phyloP scores from a whole-genome alignment of 1,140 invertebrate species.

The Melitaea cinxia region DNA sequence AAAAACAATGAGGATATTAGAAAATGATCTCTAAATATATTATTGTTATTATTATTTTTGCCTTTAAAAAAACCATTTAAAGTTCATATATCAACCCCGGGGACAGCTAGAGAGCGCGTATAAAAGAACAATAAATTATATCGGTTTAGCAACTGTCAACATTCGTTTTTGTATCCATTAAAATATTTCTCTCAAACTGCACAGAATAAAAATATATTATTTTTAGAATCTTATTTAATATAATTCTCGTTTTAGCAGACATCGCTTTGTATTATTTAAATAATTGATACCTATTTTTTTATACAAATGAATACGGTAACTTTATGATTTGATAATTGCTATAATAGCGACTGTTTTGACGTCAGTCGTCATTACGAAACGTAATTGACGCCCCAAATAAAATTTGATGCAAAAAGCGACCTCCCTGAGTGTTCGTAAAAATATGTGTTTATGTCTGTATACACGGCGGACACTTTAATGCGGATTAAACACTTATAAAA shows the following conservation, averaged over 20 bases:
- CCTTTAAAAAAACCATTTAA: not conserved
- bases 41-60: not conserved
- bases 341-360: not conserved
- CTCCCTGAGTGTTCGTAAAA: slow-evolving; percentile 15
- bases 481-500: slow-evolving; percentile 21
- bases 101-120: not conserved
- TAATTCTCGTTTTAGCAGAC: no score
- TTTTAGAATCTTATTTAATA: no score
- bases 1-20: not conserved
- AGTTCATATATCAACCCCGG: not conserved
- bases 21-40: not conserved
- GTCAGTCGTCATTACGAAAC: not conserved
- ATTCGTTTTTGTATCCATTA: not conserved
- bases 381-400: not conserved
- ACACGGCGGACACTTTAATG: no score
- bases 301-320: no score
- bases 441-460: slow-evolving; percentile 31
- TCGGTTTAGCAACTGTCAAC: not conserved
- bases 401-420: not conserved
- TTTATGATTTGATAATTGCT: not conserved
- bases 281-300: no score
- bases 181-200: not conserved
- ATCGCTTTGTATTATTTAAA: no score
- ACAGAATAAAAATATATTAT: no score
- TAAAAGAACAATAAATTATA: slow-evolving; percentile 2